Base-by-base conservation (phyloP, 2,888 invertebrate species). In the Tridacna crocea region DNA sequence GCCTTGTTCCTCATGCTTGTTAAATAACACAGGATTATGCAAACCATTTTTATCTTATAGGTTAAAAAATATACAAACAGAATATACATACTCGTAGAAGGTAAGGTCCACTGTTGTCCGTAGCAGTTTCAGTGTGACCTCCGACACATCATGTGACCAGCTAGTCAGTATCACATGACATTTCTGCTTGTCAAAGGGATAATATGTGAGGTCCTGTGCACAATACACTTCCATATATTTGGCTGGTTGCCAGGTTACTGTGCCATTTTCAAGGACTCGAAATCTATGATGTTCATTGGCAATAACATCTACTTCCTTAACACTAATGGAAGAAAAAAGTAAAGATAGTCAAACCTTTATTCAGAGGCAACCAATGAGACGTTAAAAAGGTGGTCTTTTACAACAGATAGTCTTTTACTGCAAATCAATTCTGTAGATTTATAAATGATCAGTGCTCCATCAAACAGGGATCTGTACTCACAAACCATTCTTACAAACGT, bases 151-250 rank as follows among this genome's bases (percentile, higher is more conserved):
- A 22, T 77, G 68, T 11, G 83, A 72, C 79, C 82, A 76, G 46
- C 77, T 79, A 4, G 87, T 72, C 26, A 87, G 13, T 0, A 47
- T 75, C n/a, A 87, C 48, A 11, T 65, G 46, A 77, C 87, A 87
- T 47, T 63, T 79, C 26, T 87, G 87, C 24, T 68, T 79, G 77
- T 87, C 87, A 72, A 83, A 84, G 36, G 87, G 87, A 73, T 72
- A 87, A 65, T 80, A 79, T 4, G 77, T 82, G 22, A 80, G 17
- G 47, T 87, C 83, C 58, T 79, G 68, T 12, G 48, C 24, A 73
- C 87, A 87, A 60, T 79, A 68, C 0, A 86, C 82, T 27, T 72
- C 27, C 13, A 80, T 61, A 13, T 78, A 70, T n/a, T 66, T 61
- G 15, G 78, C 55, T 48, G 76, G 78, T 48, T 82, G 73, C 86